Evolutionary conservation across 2,888 invertebrate genomes (phyloP).

Genomic region (Osmoderma eremita): DNA sequence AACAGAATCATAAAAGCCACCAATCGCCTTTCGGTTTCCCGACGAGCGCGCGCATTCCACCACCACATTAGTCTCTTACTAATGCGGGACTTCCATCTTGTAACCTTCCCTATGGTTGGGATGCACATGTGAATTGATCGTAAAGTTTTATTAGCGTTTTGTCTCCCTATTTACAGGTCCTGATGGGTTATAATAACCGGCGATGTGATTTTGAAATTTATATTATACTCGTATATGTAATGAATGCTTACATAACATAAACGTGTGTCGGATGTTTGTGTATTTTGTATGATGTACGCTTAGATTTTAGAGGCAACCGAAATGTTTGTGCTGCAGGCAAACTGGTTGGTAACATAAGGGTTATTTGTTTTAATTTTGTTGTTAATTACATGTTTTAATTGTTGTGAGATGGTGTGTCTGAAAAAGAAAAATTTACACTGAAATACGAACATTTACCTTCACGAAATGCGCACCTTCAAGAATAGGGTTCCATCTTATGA

Average conservation of each 20-base stretch:
- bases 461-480: no score
- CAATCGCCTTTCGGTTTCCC: background rate
- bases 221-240: slow-evolving; percentile 30
- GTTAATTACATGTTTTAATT: no score
- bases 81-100: background rate
- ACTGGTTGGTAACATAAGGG: no score
- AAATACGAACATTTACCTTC: no score
- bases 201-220: slow-evolving; percentile 31
- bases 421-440: no score
- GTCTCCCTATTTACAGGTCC: slow-evolving; percentile 31
- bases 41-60: slow-evolving; percentile 2
- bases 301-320: no score
- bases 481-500: no score
- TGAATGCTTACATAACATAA: background rate
- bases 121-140: slow-evolving; percentile 26
- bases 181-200: slow-evolving; percentile 25
- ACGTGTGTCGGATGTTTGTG: no score
- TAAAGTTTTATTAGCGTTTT: slow-evolving; percentile 32
- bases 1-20: slow-evolving; percentile 32
- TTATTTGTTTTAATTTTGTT: no score
- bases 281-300: no score
- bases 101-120: background rate
- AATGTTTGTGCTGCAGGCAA: no score
- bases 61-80: background rate
- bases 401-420: no score